These are phyloP conservation scores for Uropsilus gracilis DNA, from an alignment of 2,113 vertebrate genomes.

Conservation along the genomic window DNA sequence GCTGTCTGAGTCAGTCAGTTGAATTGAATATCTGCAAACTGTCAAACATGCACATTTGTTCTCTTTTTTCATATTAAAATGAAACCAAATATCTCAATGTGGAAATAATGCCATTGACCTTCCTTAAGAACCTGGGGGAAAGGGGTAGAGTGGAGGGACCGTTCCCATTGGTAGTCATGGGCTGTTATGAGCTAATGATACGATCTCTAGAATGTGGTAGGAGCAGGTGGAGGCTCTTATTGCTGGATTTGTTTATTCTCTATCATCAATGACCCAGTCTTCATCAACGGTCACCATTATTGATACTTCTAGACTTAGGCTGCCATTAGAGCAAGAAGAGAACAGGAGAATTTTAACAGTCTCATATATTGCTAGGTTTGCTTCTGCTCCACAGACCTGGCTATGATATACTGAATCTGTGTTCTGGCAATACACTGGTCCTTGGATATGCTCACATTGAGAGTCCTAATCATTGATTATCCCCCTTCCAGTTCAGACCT, in stretches of 20 bases:
- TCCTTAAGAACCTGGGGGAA: background rate
- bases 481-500: background rate
- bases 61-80: constrained; percentile 24
- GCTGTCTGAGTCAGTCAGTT: background rate
- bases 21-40: constrained; percentile 26
- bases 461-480: background rate
- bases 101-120: background rate
- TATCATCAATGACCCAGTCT: background rate
- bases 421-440: background rate
- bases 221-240: background rate
- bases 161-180: background rate
- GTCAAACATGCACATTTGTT: constrained; percentile 41
- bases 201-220: background rate
- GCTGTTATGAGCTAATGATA: background rate
- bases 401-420: background rate
- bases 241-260: background rate
- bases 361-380: background rate
- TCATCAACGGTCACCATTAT: background rate
- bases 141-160: too few relatives aligned
- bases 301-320: background rate
- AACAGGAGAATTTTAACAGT: background rate
- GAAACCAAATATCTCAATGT: constrained; percentile 16
- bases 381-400: background rate
- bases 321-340: background rate
- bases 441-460: background rate